Conservation (phyloP, 2,113 vertebrate genomes). For the Tamias sibiricus region DNA sequence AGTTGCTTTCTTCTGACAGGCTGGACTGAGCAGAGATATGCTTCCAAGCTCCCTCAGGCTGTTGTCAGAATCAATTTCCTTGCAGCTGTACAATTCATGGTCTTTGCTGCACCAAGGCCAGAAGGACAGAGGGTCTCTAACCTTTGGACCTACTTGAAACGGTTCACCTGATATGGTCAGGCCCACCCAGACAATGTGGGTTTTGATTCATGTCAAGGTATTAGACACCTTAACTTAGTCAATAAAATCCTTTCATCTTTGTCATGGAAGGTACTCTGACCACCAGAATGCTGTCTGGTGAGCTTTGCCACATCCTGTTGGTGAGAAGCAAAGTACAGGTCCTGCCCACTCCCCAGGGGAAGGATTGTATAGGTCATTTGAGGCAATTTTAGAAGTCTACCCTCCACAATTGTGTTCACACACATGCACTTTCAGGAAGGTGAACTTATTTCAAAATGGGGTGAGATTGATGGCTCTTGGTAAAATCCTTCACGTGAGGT, state of each 20-base stretch:
- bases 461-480: background rate
- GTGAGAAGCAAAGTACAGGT: background rate
- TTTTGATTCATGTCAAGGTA: background rate
- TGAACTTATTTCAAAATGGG: background rate
- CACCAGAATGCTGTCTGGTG: background rate
- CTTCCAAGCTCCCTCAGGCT: background rate
- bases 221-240: background rate
- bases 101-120: background rate
- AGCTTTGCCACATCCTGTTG: background rate
- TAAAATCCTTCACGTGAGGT: background rate
- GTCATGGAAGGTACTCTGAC: background rate
- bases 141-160: background rate
- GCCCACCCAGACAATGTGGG: background rate
- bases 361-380: background rate
- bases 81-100: background rate
- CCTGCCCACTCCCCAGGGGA: background rate
- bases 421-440: background rate
- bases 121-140: background rate
- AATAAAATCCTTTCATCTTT: background rate
- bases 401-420: background rate
- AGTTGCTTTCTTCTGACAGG: background rate
- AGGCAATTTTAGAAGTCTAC: background rate
- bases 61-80: background rate
- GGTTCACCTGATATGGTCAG: background rate
- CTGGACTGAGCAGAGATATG: background rate